Base-by-base conservation (phyloP, 1,140 invertebrate species). In the Papilio dardanus region DNA sequence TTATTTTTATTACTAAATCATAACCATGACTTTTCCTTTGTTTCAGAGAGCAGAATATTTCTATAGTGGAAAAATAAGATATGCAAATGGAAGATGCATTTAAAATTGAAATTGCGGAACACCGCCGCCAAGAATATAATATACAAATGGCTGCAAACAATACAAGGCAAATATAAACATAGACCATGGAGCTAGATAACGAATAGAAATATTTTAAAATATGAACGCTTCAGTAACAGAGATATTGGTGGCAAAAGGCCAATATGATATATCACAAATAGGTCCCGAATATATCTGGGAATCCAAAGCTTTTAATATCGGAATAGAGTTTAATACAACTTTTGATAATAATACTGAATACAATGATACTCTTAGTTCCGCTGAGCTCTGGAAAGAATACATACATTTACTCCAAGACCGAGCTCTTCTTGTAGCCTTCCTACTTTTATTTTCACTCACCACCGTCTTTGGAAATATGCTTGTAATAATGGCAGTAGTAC, bases 401-500 rank as follows among this genome's bases (percentile, higher is more conserved):
- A 86, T 93, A n/a, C 91, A 88, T 58, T 83, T 94, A 12, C 85
- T 94, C 1, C 89, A 90, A 75, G 97, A 98, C 73, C 96, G 97
- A 28, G 95, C 96, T 1, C 92, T 97, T 7, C 95, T 98, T 4
- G 96, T 98, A 86, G 95, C 96, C 3, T 97, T 98, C 76, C 94
- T 99, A 8, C 95, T 99, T 65, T 93, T 99, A 16, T 98, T 99
- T 86, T 98, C 98, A 0, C 94, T 99, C 76, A 96, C 99, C 54
- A 99, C 98, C 0, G 96, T 99, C 0, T 99, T 99, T 90, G 99
- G 99, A 54, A 99, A 99, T 92, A 97, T 98, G 78, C 95, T 99
- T 24, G 99, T 99, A 5, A 99, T 99, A 67, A 88, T 99, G 77
- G 98, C 97, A 30, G 99, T 99, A 8, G 96, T 97, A 40, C 94